Conservation (phyloP, 2,888 invertebrate species). For the Carcina quercana region DNA sequence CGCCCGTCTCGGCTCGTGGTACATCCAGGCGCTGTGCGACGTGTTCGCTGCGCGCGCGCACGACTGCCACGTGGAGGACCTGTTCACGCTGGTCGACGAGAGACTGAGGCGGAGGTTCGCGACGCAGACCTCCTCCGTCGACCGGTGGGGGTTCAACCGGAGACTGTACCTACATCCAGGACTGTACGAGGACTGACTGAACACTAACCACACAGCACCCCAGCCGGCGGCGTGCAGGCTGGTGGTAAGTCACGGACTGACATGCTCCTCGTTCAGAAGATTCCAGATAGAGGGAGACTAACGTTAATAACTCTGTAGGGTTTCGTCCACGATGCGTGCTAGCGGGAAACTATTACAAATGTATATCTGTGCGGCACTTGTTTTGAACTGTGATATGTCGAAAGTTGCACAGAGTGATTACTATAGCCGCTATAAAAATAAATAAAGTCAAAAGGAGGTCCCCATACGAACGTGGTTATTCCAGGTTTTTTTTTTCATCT, state of each 20-base stretch:
- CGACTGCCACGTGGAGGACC: slow-evolving; percentile 76
- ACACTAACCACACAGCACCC: not conserved
- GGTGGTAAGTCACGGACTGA: not conserved
- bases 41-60: slow-evolving; percentile 78
- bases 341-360: too few species aligned
- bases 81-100: slow-evolving; percentile 77
- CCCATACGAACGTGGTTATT: too few species aligned
- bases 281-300: not conserved
- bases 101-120: slow-evolving; percentile 47
- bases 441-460: too few species aligned
- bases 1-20: slow-evolving; percentile 77
- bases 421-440: too few species aligned
- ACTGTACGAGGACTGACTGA: slow-evolving; percentile 42
- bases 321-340: not conserved
- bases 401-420: not conserved
- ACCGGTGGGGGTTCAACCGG: slow-evolving; percentile 78
- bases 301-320: not conserved
- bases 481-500: too few species aligned
- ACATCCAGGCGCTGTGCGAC: slow-evolving; percentile 79
- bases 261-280: not conserved
- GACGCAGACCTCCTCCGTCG: slow-evolving; percentile 77
- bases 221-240: not conserved
- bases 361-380: too few species aligned
- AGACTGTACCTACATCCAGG: slow-evolving; percentile 81
- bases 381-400: not conserved